Evolutionary conservation across 2,797 vertebrate genomes (phyloP).

Genomic region (Sus cebifrons): DNA sequence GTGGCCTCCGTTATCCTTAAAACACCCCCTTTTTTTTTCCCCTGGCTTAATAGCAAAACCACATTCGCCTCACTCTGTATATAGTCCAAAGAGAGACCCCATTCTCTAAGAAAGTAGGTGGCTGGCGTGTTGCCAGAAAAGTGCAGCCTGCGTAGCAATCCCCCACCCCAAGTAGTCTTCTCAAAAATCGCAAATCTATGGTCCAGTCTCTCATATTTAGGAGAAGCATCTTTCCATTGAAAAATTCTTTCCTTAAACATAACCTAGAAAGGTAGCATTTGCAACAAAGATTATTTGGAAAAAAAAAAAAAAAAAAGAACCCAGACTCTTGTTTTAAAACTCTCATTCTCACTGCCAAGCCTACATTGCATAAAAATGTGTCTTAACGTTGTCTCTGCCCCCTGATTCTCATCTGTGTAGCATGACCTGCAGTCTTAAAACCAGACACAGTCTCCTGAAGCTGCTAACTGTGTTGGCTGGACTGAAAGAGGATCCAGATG

Average conservation of each 20-base stretch:
- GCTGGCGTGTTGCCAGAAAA: not conserved
- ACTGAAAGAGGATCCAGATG: constrained; percentile 44
- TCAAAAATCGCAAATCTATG: not conserved
- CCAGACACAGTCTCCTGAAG: not conserved
- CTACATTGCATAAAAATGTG: not conserved
- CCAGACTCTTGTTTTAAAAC: not conserved
- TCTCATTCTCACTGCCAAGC: not conserved
- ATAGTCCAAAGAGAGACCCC: not conserved
- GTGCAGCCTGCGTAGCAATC: not conserved
- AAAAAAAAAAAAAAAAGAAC: no score
- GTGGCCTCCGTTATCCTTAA: not conserved
- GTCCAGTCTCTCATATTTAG: not conserved
- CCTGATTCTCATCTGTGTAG: fast-evolving
- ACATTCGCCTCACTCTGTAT: not conserved
- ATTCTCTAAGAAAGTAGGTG: not conserved
- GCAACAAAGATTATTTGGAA: not conserved
- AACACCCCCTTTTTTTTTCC: not conserved
- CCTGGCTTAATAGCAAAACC: not conserved
- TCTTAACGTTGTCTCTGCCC: not conserved
- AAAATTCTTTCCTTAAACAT: not conserved
- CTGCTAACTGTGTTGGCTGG: not conserved
- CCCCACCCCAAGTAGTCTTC: fast-evolving
- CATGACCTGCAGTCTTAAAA: fast-evolving
- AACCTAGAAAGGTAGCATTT: not conserved
- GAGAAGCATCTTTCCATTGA: not conserved